phyloP scores from a whole-genome alignment of 2,797 vertebrate species.

The Neostethus bicornis region DNA sequence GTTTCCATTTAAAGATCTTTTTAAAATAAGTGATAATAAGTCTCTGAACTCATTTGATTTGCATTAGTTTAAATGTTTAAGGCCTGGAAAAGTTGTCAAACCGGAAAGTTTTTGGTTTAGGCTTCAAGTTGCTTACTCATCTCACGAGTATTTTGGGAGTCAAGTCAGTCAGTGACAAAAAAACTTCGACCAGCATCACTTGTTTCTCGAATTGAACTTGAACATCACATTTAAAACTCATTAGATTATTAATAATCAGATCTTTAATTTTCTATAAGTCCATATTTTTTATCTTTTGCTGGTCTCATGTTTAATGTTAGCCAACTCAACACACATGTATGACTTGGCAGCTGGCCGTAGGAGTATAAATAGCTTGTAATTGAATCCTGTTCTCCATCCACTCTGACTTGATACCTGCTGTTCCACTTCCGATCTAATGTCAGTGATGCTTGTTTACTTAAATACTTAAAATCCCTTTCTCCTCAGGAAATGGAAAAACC shows the following conservation, averaged over 20 bases:
- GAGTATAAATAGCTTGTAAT: constrained; percentile 82
- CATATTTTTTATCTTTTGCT: not conserved
- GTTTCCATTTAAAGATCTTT: not conserved
- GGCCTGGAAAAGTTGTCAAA: constrained; percentile 2
- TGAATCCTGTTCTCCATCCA: constrained; percentile 59
- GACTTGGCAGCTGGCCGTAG: constrained; percentile 62
- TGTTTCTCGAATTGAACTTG: not conserved
- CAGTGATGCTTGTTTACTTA: constrained; percentile 39
- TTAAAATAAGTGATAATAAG: not conserved
- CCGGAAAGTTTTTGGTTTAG: not conserved
- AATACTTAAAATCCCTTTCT: constrained; percentile 16
- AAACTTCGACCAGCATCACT: constrained; percentile 1
- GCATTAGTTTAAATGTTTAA: constrained; percentile 1
- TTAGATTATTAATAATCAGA: not conserved
- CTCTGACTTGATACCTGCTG: constrained; percentile 36
- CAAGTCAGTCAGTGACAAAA: constrained; percentile 17
- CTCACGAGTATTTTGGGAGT: constrained; percentile 13
- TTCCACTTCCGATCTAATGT: constrained; percentile 17
- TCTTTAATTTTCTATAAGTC: not conserved
- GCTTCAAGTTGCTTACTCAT: constrained; percentile 1
- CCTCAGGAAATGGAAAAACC: constrained; percentile 95
- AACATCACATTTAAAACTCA: not conserved
- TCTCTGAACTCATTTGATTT: constrained; percentile 6
- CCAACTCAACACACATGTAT: constrained; percentile 35
- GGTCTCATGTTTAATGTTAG: constrained; percentile 39